Conservation (phyloP, 1,140 invertebrate genomes). For the Radopholus similis region DNA sequence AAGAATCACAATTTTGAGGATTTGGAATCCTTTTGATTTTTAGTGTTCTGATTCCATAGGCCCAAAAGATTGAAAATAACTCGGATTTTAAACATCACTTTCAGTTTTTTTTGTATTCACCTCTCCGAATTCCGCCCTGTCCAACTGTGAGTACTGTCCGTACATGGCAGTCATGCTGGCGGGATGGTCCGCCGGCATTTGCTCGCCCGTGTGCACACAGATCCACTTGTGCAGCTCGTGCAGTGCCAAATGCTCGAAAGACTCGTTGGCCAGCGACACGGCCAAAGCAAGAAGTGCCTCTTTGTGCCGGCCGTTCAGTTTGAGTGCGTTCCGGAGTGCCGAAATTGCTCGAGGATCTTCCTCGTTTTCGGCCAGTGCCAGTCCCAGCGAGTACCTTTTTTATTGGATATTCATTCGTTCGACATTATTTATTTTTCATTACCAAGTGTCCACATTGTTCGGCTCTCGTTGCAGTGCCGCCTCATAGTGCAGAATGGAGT, state of each 20-base stretch:
- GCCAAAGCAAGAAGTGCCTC: conserved; percentile 82
- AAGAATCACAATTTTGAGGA: no score
- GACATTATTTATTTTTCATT: conserved; percentile 52
- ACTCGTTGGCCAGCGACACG: conserved; percentile 91
- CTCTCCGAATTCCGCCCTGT: conserved; percentile 5
- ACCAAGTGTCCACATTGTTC: conserved; percentile 71
- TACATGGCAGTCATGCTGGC: conserved; percentile 4
- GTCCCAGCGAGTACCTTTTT: not conserved
- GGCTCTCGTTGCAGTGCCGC: conserved; percentile 82
- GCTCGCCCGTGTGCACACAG: conserved; percentile 26
- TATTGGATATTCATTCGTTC: not conserved
- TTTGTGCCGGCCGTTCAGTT: conserved; percentile 75
- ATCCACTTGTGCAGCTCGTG: conserved; percentile 51
- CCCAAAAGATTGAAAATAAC: no score
- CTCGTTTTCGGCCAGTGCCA: conserved; percentile 11
- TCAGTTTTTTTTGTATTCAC: conserved; percentile 4
- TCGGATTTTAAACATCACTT: no score
- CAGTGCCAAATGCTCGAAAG: conserved; percentile 55
- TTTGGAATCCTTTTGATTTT: no score
- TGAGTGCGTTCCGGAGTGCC: conserved; percentile 78
- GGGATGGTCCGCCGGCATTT: conserved; percentile 1
- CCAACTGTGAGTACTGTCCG: conserved; percentile 2
- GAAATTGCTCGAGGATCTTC: conserved; percentile 75
- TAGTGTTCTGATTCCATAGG: no score
- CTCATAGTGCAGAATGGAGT: conserved; percentile 92